Conservation (phyloP, 2,888 invertebrate species). For the Troides helena region DNA sequence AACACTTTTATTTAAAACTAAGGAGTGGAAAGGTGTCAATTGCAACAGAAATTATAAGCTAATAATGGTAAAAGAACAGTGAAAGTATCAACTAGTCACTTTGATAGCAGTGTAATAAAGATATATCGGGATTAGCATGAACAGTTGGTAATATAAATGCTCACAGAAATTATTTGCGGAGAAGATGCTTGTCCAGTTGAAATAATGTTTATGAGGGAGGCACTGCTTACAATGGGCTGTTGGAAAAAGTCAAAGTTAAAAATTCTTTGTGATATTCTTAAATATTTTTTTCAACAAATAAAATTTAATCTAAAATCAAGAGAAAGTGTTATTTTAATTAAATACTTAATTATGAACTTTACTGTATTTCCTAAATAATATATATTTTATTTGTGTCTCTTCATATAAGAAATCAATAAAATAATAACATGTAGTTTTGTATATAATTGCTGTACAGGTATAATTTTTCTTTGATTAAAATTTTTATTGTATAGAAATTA, state of each 20-base stretch:
- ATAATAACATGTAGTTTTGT: background rate
- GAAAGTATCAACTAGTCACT: conserved; percentile 31
- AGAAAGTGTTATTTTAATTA: background rate
- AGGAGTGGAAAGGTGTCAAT: background rate
- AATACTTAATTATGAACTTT: background rate
- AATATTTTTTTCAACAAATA: background rate
- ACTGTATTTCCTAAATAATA: background rate
- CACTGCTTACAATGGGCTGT: conserved; percentile 75
- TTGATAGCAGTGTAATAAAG: background rate
- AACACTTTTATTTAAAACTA: background rate
- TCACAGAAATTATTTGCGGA: conserved; percentile 73
- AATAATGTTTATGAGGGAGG: conserved; percentile 76
- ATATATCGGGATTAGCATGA: conserved; percentile 43
- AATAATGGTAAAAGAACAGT: conserved; percentile 30
- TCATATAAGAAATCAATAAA: background rate
- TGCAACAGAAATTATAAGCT: conserved; percentile 31
- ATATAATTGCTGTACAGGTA: background rate
- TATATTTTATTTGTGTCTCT: background rate
- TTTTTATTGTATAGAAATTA: background rate
- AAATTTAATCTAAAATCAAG: background rate
- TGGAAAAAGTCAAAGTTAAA: conserved; percentile 40
- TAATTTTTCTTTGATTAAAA: too few species aligned
- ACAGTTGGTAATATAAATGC: conserved; percentile 49
- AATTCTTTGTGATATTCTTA: background rate
- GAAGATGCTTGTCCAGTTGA: conserved; percentile 75